phyloP scores from a whole-genome alignment of 2,888 invertebrate genomes.

The Dioctria rufipes region DNA sequence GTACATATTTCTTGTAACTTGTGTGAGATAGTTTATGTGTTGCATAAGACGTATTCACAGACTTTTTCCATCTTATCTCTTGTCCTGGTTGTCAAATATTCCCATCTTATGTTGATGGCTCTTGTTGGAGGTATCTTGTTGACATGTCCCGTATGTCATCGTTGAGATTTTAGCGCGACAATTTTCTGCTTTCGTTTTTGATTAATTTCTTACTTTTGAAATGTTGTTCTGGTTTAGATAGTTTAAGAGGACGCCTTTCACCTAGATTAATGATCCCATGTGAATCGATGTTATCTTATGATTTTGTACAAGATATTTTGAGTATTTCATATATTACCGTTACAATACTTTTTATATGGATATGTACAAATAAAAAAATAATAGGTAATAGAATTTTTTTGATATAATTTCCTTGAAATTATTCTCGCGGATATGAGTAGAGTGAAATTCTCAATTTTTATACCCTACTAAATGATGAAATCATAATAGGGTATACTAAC shows the following conservation, averaged over 20 bases:
- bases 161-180: conserved; percentile 39
- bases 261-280: background rate
- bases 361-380: too few species aligned
- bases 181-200: conserved; percentile 46
- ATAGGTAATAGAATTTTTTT: too few species aligned
- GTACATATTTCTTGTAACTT: background rate
- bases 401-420: too few species aligned
- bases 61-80: conserved; percentile 22
- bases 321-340: background rate
- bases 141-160: conserved; percentile 42
- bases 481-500: too few species aligned
- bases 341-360: too few species aligned
- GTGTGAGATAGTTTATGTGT: conserved; percentile 23
- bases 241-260: conserved; percentile 22
- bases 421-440: too few species aligned
- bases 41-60: conserved; percentile 37
- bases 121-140: conserved; percentile 44
- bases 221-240: background rate
- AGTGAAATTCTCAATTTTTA: too few species aligned
- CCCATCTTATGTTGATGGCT: conserved; percentile 34
- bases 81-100: conserved; percentile 40
- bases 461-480: too few species aligned
- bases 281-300: conserved; percentile 34
- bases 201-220: conserved; percentile 39
- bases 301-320: conserved; percentile 42